These are phyloP conservation scores for Cheilosia soror DNA, from an alignment of 2,888 invertebrate species.

Conservation along the genomic window DNA sequence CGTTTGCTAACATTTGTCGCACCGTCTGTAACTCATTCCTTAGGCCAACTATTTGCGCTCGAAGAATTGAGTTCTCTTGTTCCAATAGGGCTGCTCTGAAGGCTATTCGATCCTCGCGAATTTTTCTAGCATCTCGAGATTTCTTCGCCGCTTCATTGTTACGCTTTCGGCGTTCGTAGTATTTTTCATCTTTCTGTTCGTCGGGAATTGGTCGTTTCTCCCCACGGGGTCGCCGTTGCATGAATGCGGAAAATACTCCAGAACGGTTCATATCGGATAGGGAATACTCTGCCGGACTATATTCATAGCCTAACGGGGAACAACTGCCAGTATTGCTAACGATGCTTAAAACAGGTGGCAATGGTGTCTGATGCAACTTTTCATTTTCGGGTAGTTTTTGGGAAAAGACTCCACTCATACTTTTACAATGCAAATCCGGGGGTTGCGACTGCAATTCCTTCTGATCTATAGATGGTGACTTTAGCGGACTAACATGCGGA, in stretches of 20 bases:
- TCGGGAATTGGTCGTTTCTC: slow-evolving; percentile 94
- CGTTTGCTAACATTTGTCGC: slow-evolving; percentile 77
- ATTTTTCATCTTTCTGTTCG: slow-evolving; percentile 94
- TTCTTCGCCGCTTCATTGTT: slow-evolving; percentile 97
- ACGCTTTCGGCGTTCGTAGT: slow-evolving; percentile 93
- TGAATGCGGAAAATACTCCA: slow-evolving; percentile 79
- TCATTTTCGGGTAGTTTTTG: slow-evolving; percentile 65
- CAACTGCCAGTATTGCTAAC: slow-evolving; percentile 57
- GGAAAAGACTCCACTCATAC: slow-evolving; percentile 35
- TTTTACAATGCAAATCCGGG: slow-evolving; percentile 62
- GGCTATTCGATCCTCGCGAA: slow-evolving; percentile 95
- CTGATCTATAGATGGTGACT: slow-evolving; percentile 42
- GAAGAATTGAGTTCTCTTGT: slow-evolving; percentile 93
- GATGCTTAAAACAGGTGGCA: slow-evolving; percentile 68
- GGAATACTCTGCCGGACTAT: slow-evolving; percentile 78
- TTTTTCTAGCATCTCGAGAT: slow-evolving; percentile 93
- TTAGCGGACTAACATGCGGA: slow-evolving; percentile 49
- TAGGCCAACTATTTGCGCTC: slow-evolving; percentile 92
- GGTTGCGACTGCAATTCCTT: slow-evolving; percentile 65
- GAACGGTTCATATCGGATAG: slow-evolving; percentile 81
- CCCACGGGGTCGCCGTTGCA: slow-evolving; percentile 87
- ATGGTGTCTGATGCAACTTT: slow-evolving; percentile 23
- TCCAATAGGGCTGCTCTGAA: slow-evolving; percentile 93
- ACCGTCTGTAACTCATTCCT: slow-evolving; percentile 87
- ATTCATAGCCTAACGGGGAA: slow-evolving; percentile 60